These are phyloP conservation scores for Prionailurus bengalensis DNA, from an alignment of 2,113 vertebrate species.

Conservation along the genomic window DNA sequence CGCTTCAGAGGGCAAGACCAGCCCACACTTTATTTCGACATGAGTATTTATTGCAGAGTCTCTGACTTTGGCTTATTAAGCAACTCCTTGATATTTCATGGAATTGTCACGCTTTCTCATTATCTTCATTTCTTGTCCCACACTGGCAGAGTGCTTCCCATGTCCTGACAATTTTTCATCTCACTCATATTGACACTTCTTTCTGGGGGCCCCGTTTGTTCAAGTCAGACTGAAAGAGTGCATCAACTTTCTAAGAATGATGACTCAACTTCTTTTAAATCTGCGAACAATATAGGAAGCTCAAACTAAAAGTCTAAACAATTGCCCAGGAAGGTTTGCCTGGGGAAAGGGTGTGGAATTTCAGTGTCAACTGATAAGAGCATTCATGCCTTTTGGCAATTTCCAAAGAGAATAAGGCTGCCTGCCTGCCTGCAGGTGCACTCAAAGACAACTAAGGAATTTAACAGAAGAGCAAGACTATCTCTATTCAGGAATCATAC, in stretches of 20 bases:
- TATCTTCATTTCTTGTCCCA: background rate
- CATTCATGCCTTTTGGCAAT: background rate
- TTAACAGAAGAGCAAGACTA: background rate
- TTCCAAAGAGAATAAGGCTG: conserved; percentile 28
- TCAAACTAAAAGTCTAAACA: conserved; percentile 22
- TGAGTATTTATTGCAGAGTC: conserved; percentile 46
- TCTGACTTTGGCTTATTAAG: conserved; percentile 24
- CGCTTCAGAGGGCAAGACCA: background rate
- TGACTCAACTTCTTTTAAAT: conserved; percentile 30
- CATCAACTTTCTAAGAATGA: conserved; percentile 32
- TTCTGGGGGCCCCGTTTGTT: background rate
- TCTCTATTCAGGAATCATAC: background rate
- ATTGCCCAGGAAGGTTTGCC: background rate
- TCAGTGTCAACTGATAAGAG: background rate
- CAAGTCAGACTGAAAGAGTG: background rate
- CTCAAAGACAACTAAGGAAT: background rate
- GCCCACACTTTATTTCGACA: conserved; percentile 1
- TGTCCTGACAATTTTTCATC: background rate
- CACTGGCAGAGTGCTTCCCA: background rate
- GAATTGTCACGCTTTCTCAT: background rate
- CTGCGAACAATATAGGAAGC: background rate
- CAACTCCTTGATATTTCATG: background rate
- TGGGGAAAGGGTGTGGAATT: background rate
- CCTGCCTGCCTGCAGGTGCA: background rate
- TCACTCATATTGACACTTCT: background rate